A percentile compares a stretch with the other conserved stretches of the same genome.
Conservation (phyloP, 2,113 vertebrate genomes). For the Sphaerodactylus townsendi region DNA sequence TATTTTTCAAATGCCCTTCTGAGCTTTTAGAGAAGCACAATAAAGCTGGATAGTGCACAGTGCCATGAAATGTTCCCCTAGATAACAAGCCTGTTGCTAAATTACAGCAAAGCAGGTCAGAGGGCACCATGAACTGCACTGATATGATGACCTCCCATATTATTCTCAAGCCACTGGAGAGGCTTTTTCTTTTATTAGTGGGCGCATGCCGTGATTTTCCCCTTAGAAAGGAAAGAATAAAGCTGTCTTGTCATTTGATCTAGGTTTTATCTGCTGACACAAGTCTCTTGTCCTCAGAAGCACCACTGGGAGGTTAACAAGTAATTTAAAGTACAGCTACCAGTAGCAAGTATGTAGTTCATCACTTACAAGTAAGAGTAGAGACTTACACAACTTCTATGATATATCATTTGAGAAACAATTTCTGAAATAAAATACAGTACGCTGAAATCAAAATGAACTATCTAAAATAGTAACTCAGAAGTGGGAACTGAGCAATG, state of each 20-base stretch:
- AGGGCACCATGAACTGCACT: slow-evolving; percentile 34
- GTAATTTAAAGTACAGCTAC: slow-evolving; percentile 51
- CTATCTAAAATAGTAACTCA: slow-evolving; percentile 5
- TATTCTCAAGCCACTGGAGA: slow-evolving; percentile 17
- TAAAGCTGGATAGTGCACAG: not conserved
- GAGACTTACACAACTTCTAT: slow-evolving; percentile 22
- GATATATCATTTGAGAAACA: slow-evolving; percentile 33
- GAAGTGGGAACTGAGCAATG: not conserved
- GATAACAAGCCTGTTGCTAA: slow-evolving; percentile 48
- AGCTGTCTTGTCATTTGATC: slow-evolving; percentile 45
- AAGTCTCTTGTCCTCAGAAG: slow-evolving; percentile 29
- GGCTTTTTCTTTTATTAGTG: slow-evolving; percentile 43
- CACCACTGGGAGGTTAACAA: slow-evolving; percentile 45
- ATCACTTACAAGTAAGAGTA: not conserved
- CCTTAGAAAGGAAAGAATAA: slow-evolving; percentile 45
- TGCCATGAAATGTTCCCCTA: slow-evolving; percentile 21
- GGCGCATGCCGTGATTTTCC: slow-evolving; percentile 22
- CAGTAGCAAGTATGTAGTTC: slow-evolving; percentile 29
- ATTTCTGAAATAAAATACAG: slow-evolving; percentile 25
- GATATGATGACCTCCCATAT: slow-evolving; percentile 37
- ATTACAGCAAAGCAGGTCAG: slow-evolving; percentile 23
- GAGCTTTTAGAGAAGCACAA: not conserved
- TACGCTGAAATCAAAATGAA: slow-evolving; percentile 14
- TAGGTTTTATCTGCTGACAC: slow-evolving; percentile 39
- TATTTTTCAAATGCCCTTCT: slow-evolving; percentile 35